phyloP scores from a whole-genome alignment of 2,888 invertebrate genomes.

The Hypena proboscidalis region DNA sequence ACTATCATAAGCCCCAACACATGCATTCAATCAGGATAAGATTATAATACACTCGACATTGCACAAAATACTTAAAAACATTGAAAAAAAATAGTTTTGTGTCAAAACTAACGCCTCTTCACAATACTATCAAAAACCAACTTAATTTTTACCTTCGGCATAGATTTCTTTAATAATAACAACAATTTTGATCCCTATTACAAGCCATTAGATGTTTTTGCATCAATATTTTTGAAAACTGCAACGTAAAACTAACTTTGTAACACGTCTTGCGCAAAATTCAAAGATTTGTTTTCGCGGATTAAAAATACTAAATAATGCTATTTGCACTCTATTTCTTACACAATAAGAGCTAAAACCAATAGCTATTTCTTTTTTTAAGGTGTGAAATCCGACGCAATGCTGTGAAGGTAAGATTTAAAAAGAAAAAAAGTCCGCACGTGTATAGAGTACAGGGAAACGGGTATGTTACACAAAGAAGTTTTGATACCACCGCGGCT shows the following conservation, averaged over 20 bases:
- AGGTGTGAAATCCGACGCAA: not conserved
- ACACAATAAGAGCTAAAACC: too few species aligned
- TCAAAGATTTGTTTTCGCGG: conserved; percentile 28
- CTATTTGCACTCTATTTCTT: too few species aligned
- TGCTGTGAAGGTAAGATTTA: conserved; percentile 13
- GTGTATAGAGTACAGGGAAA: conserved; percentile 33
- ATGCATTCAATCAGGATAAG: conserved; percentile 38
- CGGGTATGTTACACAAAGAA: conserved; percentile 48
- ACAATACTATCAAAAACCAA: conserved; percentile 20
- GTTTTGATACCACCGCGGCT: conserved; percentile 29
- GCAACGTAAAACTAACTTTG: conserved; percentile 22
- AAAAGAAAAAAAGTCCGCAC: too few species aligned
- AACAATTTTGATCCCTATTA: too few species aligned
- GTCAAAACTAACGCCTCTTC: conserved; percentile 55
- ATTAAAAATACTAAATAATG: conserved; percentile 16
- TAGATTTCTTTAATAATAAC: too few species aligned
- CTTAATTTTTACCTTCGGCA: conserved; percentile 10
- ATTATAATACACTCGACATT: conserved; percentile 47
- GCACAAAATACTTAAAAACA: conserved; percentile 51
- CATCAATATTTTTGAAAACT: not conserved
- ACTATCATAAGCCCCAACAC: conserved; percentile 25
- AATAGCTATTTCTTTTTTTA: too few species aligned
- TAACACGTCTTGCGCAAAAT: conserved; percentile 22
- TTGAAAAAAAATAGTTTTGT: conserved; percentile 50
- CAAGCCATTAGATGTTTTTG: too few species aligned